Base-by-base conservation (phyloP, 2,888 invertebrate species). In the Microctonus hyperodae region DNA sequence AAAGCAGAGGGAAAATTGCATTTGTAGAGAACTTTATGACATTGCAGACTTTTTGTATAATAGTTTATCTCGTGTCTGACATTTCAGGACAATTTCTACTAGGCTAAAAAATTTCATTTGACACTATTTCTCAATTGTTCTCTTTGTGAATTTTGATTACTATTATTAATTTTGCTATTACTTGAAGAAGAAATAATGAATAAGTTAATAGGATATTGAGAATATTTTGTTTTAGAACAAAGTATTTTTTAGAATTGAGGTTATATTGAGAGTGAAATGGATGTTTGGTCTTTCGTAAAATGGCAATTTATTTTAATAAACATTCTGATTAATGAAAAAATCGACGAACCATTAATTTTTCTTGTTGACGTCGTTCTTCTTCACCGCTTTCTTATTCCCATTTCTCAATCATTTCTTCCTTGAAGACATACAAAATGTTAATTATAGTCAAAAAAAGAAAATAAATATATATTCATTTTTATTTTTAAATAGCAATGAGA, bases 281-380 rank as follows among this genome's bases (percentile, higher is more conserved):
- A 56, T 55, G n/a, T 55, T 20, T 9, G 55, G 44, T 10, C 25
- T 25, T 55, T 40, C 23, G 28, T 23, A 25, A 53, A 63, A 53
- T 35, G 55, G 56, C 44, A 25, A 37, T 33, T 61, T 67, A 51
- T 51, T 35, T 59, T 66, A 55, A 67, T 60, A 65, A 69, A 64
- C 53, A 58, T 66, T 56, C 64, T 22, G 25, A 62, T 69, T n/a
- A n/a, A n/a, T n/a, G n/a, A n/a, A 51, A 69, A 7, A 70, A 72
- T 72, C 66, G 68, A 68, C 51, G 65, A 58, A 65, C 69, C 70
- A 68, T 70, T 70, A 69, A 70, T 70, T 70, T 57, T 66, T 64
- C 23, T 40, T 53, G 33, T 61, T 60, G 62, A 61, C 40, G 51
- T 31, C 53, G 37, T 60, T 44, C 56, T 55, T 40, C 40, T 20